Conservation (phyloP, 1,140 invertebrate genomes). For the Eumeta japonica region DNA sequence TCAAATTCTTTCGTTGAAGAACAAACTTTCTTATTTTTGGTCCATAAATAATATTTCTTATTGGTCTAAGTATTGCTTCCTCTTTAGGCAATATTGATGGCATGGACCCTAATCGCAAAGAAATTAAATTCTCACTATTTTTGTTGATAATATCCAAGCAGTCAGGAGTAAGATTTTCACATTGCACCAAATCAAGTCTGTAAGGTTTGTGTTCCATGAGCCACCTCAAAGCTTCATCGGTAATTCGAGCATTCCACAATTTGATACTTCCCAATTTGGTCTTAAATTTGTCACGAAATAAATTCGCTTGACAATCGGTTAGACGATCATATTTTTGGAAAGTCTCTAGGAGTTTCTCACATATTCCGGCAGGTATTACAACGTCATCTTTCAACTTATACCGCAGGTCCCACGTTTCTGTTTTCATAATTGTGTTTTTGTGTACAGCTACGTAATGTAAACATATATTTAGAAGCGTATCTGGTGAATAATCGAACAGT, state of each 20-base stretch:
- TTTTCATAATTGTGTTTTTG: constrained; percentile 29
- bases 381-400: constrained; percentile 36
- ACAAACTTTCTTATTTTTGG: constrained; percentile 66
- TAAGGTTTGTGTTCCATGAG: constrained; percentile 70
- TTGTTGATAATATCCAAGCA: constrained; percentile 63
- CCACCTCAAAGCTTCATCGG: constrained; percentile 66
- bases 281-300: constrained; percentile 67
- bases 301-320: constrained; percentile 67
- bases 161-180: constrained; percentile 62
- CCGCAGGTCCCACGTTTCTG: constrained; percentile 22
- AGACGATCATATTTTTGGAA: constrained; percentile 62
- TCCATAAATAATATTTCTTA: constrained; percentile 61
- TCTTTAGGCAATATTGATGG: constrained; percentile 28
- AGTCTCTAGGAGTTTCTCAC: constrained; percentile 59
- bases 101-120: constrained; percentile 37
- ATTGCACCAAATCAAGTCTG: constrained; percentile 73
- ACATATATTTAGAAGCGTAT: constrained; percentile 28
- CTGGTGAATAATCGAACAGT: constrained; percentile 31
- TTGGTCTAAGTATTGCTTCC: constrained; percentile 19
- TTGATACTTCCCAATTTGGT: constrained; percentile 71
- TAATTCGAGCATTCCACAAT: constrained; percentile 69
- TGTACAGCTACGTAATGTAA: constrained; percentile 34
- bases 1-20: constrained; percentile 57
- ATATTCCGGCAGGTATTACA: constrained; percentile 42
- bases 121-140: constrained; percentile 51